Evolutionary conservation across 2,797 vertebrate species (phyloP).

Genomic region (Phaenicophaeus curvirostris): DNA sequence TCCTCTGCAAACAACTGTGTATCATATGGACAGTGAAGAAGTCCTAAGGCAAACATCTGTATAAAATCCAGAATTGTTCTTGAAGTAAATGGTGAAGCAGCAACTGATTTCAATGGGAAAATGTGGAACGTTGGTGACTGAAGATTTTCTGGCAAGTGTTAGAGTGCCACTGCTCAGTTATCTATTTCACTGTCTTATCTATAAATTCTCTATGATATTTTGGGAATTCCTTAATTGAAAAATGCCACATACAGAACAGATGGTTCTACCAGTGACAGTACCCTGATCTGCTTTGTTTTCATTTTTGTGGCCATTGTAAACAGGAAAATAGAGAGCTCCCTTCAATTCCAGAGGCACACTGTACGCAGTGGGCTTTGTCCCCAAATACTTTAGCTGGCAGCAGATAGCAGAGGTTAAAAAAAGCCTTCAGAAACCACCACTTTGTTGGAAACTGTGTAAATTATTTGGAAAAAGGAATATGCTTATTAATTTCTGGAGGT

Average conservation of each 20-base stretch:
- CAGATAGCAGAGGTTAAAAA: neutral
- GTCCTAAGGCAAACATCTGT: neutral
- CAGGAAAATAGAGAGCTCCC: neutral
- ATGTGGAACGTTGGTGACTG: neutral
- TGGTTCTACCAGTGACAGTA: neutral
- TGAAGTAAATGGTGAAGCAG: neutral
- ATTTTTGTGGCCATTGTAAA: neutral
- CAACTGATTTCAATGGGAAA: neutral
- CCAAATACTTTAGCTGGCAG: constrained; percentile 27
- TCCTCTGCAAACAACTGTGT: neutral
- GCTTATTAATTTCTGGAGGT: neutral
- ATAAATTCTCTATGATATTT: neutral
- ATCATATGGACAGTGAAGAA: neutral
- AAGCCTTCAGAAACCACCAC: neutral
- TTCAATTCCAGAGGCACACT: neutral
- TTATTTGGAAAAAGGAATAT: constrained; percentile 13
- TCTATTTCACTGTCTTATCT: neutral
- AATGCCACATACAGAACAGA: neutral
- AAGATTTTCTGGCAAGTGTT: neutral
- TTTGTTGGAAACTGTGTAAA: constrained; percentile 32
- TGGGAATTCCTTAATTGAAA: constrained; percentile 11
- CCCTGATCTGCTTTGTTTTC: neutral
- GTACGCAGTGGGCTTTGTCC: neutral
- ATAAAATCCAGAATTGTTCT: neutral
- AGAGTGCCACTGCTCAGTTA: neutral